Percentiles rank a stretch among this genome's conserved stretches.
These are phyloP conservation scores for Streblospio benedicti DNA, from an alignment of 1,140 invertebrate genomes.

Conservation along the genomic window DNA sequence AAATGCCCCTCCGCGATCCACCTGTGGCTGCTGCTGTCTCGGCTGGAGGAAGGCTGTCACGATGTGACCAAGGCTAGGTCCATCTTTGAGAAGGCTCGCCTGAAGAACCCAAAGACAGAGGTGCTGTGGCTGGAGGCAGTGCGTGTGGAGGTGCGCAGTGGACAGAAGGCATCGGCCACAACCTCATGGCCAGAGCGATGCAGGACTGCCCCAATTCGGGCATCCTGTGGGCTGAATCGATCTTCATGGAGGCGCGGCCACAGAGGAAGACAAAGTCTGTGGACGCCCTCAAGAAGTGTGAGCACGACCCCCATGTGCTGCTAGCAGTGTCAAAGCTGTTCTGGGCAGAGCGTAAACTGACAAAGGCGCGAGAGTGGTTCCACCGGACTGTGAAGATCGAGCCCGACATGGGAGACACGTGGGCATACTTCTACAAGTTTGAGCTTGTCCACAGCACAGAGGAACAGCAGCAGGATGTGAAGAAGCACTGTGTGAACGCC, in stretches of 20 bases:
- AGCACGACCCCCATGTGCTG: constrained; percentile 93
- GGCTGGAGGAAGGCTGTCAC: constrained; percentile 76
- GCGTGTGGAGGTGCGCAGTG: constrained; percentile 62
- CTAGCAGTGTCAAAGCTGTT: constrained; percentile 67
- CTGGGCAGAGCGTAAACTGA: constrained; percentile 12
- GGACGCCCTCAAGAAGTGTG: constrained; percentile 96
- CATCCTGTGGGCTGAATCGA: constrained; percentile 91
- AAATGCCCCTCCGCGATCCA: constrained; percentile 84
- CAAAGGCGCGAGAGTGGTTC: constrained; percentile 88
- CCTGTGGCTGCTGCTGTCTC: constrained; percentile 80
- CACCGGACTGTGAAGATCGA: constrained; percentile 91
- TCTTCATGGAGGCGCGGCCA: constrained; percentile 89
- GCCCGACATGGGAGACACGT: constrained; percentile 92
- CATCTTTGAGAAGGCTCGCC: constrained; percentile 84
- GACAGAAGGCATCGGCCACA: constrained; percentile 74
- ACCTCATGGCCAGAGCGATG: constrained; percentile 80
- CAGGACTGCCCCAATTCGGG: constrained; percentile 90
- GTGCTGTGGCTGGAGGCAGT: constrained; percentile 88
- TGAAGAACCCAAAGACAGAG: constrained; percentile 82
- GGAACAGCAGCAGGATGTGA: constrained; percentile 82
- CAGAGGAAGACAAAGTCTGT: constrained; percentile 93
- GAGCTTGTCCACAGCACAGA: constrained; percentile 86
- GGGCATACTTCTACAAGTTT: constrained; percentile 97
- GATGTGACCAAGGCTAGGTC: constrained; percentile 88
- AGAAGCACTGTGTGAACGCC: constrained; percentile 73